phyloP scores from a whole-genome alignment of 1,140 invertebrate species.

The Cotesia glomerata region DNA sequence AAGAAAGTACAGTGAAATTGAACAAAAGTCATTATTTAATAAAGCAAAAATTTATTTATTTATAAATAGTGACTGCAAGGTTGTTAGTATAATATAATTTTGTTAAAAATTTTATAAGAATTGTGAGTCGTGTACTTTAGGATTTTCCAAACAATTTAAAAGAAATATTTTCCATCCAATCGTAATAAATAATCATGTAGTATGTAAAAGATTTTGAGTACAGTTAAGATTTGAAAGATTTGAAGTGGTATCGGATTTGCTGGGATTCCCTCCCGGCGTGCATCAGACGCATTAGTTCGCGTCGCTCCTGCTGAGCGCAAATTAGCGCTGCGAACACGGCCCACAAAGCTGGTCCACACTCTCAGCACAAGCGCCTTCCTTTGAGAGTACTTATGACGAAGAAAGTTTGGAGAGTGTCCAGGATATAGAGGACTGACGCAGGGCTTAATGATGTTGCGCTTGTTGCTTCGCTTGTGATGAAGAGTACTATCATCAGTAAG shows the following conservation, averaged over 20 bases:
- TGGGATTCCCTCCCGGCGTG: slow-evolving; percentile 50
- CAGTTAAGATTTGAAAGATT: slow-evolving; percentile 39
- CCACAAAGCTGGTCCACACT: slow-evolving; percentile 21
- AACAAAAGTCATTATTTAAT: too few species aligned
- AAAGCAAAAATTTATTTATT: too few species aligned
- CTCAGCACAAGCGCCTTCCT: slow-evolving; percentile 1
- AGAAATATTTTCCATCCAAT: too few species aligned
- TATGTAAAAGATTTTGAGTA: too few species aligned
- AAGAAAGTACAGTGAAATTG: too few species aligned
- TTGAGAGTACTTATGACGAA: background rate
- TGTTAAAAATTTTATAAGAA: too few species aligned
- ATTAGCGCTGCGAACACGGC: slow-evolving; percentile 52
- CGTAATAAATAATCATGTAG: too few species aligned
- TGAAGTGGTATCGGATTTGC: slow-evolving; percentile 9
- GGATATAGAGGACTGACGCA: slow-evolving; percentile 9
- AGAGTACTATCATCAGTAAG: slow-evolving; percentile 13
- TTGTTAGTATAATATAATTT: too few species aligned
- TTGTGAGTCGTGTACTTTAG: too few species aligned
- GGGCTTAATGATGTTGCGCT: slow-evolving; percentile 8
- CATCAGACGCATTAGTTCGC: slow-evolving; percentile 56
- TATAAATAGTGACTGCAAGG: too few species aligned
- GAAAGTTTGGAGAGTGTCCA: background rate
- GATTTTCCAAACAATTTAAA: too few species aligned
- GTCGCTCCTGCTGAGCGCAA: slow-evolving; percentile 60
- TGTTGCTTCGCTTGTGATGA: slow-evolving; percentile 11